Percentiles rank a stretch among this genome's conserved stretches.
phyloP scores from a whole-genome alignment of 2,113 vertebrate species.

The Tautogolabrus adspersus region DNA sequence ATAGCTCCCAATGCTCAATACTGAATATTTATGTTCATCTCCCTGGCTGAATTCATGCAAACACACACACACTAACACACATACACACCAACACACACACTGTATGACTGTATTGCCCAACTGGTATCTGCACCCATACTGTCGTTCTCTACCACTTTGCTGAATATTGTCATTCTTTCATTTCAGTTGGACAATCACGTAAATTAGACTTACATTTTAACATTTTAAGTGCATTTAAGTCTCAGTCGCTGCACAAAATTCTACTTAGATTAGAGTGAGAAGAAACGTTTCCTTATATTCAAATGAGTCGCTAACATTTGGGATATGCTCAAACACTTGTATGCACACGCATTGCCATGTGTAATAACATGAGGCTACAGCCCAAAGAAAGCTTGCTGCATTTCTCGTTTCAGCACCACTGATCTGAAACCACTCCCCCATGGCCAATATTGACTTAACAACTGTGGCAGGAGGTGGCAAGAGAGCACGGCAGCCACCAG shows the following conservation, averaged over 20 bases:
- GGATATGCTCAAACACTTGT: slow-evolving; percentile 14
- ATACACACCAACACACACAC: no score
- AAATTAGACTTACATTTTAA: slow-evolving; percentile 17
- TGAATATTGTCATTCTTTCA: slow-evolving; percentile 31
- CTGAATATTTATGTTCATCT: slow-evolving; percentile 43
- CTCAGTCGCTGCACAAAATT: slow-evolving; percentile 4
- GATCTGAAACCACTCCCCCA: slow-evolving; percentile 60
- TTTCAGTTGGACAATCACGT: slow-evolving; percentile 21
- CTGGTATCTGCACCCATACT: slow-evolving; percentile 1
- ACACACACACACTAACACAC: slow-evolving; percentile 1
- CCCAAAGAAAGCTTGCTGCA: slow-evolving; percentile 28
- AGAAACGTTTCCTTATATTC: slow-evolving; percentile 8
- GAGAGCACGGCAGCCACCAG: slow-evolving; percentile 31
- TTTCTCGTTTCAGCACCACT: slow-evolving; percentile 58
- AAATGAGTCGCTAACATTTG: slow-evolving; percentile 23
- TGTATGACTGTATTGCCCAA: not conserved
- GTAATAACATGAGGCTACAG: slow-evolving; percentile 51
- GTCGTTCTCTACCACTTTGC: not conserved
- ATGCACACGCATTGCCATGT: slow-evolving; percentile 31
- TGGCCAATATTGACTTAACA: slow-evolving; percentile 55
- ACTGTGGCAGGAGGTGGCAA: slow-evolving; percentile 18
- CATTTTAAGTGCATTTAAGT: slow-evolving; percentile 23
- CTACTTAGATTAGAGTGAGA: slow-evolving; percentile 1
- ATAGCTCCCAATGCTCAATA: slow-evolving; percentile 29
- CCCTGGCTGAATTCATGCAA: slow-evolving; percentile 8